Conservation (phyloP, 1,140 invertebrate species). For the Conus ventricosus region DNA sequence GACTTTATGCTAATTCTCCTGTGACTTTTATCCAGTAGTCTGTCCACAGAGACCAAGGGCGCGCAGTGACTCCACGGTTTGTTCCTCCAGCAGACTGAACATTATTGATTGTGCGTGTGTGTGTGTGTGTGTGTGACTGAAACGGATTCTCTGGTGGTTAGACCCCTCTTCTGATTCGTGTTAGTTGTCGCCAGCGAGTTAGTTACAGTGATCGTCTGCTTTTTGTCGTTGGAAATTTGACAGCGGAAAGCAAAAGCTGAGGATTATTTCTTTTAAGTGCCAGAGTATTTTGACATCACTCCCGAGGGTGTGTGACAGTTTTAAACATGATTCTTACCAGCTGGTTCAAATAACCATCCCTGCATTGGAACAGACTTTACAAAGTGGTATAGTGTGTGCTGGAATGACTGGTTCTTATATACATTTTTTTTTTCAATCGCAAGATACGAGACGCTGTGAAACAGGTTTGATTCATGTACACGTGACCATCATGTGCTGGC, state of each 20-base stretch:
- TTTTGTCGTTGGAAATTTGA: not conserved
- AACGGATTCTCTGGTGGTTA: not conserved
- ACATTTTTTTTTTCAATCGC: no score
- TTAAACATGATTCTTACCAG: no score
- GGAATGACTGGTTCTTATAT: no score
- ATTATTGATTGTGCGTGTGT: not conserved
- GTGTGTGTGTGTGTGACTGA: not conserved
- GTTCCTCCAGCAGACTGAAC: not conserved
- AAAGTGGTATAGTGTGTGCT: no score
- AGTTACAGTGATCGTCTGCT: not conserved
- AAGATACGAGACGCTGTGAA: no score
- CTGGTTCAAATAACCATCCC: no score
- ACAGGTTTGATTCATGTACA: no score
- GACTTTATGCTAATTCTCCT: not conserved
- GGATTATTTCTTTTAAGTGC: not conserved
- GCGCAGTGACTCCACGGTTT: not conserved
- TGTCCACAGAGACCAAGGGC: not conserved
- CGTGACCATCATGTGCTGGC: no score
- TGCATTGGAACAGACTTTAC: no score
- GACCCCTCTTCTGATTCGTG: not conserved
- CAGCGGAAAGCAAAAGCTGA: not conserved
- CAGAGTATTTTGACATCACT: not conserved
- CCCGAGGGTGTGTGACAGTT: no score
- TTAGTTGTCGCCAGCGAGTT: not conserved
- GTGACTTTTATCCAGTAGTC: not conserved